A percentile compares a stretch with the other conserved stretches of the same genome.
These are phyloP conservation scores for Anoplius nigerrimus DNA, from an alignment of 2,888 invertebrate species.

Conservation along the genomic window DNA sequence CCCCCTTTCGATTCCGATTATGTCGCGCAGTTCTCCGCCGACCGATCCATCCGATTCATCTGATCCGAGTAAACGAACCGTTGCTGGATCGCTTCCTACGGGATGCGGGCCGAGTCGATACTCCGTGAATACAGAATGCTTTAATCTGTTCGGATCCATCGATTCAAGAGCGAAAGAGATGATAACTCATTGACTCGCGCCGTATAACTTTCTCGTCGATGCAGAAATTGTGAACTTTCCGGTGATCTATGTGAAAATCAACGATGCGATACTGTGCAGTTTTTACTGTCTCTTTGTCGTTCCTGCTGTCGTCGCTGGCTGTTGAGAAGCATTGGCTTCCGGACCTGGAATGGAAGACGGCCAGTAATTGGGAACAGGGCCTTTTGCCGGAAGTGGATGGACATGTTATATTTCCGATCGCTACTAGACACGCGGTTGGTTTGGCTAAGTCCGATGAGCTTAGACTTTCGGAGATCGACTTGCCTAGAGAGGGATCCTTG, in stretches of 20 bases:
- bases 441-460: conserved; percentile 43
- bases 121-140: too few species aligned
- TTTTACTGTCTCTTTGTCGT: neutral
- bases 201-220: too few species aligned
- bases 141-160: too few species aligned
- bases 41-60: too few species aligned
- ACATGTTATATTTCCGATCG: conserved; percentile 64
- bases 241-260: too few species aligned
- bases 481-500: conserved; percentile 63
- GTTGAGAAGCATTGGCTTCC: conserved; percentile 66
- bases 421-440: conserved; percentile 65
- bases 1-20: conserved; percentile 39
- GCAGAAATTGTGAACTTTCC: too few species aligned
- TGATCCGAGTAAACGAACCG: neutral
- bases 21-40: conserved; percentile 22
- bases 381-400: conserved; percentile 58
- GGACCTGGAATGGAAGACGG: conserved; percentile 65
- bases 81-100: neutral
- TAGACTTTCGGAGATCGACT: conserved; percentile 60
- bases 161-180: too few species aligned
- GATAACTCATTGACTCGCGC: too few species aligned
- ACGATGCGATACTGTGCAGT: too few species aligned
- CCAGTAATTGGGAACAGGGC: conserved; percentile 63
- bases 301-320: neutral
- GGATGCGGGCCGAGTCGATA: too few species aligned